These are phyloP conservation scores for Leucophenga varia DNA, from an alignment of 1,140 invertebrate genomes.

Conservation along the genomic window DNA sequence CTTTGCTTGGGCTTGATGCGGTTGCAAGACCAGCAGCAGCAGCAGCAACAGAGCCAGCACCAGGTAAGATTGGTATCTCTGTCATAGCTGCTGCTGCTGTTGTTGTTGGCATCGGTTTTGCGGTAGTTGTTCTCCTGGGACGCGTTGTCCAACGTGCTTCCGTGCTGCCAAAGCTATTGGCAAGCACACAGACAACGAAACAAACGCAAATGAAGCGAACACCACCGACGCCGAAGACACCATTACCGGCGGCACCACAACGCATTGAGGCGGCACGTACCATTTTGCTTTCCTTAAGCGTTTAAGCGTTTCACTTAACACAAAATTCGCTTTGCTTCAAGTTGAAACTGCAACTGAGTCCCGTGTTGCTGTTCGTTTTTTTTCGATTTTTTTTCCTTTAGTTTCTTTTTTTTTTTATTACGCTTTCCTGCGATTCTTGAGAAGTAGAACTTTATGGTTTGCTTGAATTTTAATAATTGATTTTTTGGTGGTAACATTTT, in stretches of 20 bases:
- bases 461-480: constrained; percentile 34
- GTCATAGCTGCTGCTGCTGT: background rate
- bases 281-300: constrained; percentile 1
- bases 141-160: constrained; percentile 20
- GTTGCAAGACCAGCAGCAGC: too few relatives aligned
- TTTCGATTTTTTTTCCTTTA: too few relatives aligned
- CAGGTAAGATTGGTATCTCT: too few relatives aligned
- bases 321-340: too few relatives aligned
- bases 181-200: background rate
- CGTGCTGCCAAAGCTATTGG: constrained; percentile 3
- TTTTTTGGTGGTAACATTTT: constrained; percentile 15
- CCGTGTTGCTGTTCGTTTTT: background rate
- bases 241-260: too few relatives aligned
- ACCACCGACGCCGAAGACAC: too few relatives aligned
- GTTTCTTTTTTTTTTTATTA: too few relatives aligned
- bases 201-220: background rate
- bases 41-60: too few relatives aligned
- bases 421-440: too few relatives aligned
- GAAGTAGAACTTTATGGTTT: constrained; percentile 5
- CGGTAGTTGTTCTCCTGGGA: constrained; percentile 23
- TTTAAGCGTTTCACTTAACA: too few relatives aligned
- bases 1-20: too few relatives aligned
- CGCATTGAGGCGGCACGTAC: constrained; percentile 2
- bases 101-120: background rate
- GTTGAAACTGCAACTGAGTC: background rate